Conservation (phyloP, 2,797 vertebrate species). For the Moxostoma hubbsi region DNA sequence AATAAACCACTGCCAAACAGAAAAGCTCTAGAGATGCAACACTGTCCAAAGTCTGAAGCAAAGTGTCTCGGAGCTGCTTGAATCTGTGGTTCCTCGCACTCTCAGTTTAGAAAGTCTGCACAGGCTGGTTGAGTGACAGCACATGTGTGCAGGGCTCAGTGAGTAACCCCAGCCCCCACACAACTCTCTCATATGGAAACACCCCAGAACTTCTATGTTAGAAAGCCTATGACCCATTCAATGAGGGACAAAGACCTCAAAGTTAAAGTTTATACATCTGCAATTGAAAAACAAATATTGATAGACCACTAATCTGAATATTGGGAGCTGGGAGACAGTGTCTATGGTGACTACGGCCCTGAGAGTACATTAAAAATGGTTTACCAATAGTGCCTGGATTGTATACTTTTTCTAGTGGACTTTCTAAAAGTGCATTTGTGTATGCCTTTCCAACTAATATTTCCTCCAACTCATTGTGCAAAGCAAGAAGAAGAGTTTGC, state of each 20-base stretch:
- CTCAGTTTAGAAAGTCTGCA: conserved; percentile 44
- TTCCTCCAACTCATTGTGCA: not conserved
- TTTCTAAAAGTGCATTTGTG: not conserved
- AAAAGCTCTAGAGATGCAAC: conserved; percentile 33
- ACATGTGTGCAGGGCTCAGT: conserved; percentile 71
- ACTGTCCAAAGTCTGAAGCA: conserved; percentile 33
- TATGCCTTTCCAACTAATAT: not conserved
- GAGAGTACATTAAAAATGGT: not conserved
- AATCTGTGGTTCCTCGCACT: conserved; percentile 51
- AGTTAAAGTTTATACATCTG: too few relatives aligned
- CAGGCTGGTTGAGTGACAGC: conserved; percentile 73
- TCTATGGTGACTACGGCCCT: too few relatives aligned
- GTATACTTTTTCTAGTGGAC: too few relatives aligned
- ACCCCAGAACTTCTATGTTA: conserved; percentile 42
- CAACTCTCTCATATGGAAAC: conserved; percentile 57
- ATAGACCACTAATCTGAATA: not conserved
- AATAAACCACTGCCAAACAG: not conserved
- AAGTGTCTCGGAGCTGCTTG: conserved; percentile 37
- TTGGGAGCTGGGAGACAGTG: too few relatives aligned
- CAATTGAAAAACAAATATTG: not conserved
- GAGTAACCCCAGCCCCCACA: conserved; percentile 65
- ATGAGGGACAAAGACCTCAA: not conserved
- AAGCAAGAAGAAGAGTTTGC: not conserved
- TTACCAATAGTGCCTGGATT: not conserved
- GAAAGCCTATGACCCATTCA: conserved; percentile 21